Conservation (phyloP, 2,888 invertebrate genomes). For the Artemia sinica region DNA sequence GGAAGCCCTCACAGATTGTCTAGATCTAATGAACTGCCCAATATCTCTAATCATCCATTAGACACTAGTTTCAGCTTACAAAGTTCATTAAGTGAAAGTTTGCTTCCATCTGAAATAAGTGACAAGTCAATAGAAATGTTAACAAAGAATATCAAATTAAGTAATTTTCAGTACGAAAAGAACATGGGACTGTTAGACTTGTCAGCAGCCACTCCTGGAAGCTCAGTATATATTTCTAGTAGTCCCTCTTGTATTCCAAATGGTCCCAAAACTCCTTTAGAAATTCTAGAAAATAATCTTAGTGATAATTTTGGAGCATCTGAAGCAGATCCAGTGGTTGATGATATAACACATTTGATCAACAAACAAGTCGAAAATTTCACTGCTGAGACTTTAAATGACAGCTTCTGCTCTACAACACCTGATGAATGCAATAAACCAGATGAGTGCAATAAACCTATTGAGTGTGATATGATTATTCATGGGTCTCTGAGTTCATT, state of each 20-base stretch:
- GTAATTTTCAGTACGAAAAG: not conserved
- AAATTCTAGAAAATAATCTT: not conserved
- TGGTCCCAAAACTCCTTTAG: not conserved
- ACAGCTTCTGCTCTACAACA: conserved; percentile 9
- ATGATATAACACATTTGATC: not conserved
- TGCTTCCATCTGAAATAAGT: not conserved
- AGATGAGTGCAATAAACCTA: not conserved
- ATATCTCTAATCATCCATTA: not conserved
- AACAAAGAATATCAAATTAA: not conserved
- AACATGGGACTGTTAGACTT: too few species aligned
- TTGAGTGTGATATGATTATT: not conserved
- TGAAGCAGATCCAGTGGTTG: not conserved
- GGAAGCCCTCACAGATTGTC: not conserved
- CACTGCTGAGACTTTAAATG: not conserved
- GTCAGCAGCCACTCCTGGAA: not conserved
- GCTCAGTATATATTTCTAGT: not conserved
- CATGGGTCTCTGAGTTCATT: not conserved
- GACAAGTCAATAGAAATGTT: not conserved
- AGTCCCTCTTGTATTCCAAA: not conserved
- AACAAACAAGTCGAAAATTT: conserved; percentile 11
- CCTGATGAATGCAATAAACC: not conserved
- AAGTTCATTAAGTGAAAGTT: not conserved
- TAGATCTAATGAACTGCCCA: not conserved
- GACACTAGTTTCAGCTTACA: not conserved
- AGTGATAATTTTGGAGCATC: not conserved